Evolutionary conservation across 1,140 invertebrate genomes (phyloP).

Genomic region (Diabrotica virgifera): DNA sequence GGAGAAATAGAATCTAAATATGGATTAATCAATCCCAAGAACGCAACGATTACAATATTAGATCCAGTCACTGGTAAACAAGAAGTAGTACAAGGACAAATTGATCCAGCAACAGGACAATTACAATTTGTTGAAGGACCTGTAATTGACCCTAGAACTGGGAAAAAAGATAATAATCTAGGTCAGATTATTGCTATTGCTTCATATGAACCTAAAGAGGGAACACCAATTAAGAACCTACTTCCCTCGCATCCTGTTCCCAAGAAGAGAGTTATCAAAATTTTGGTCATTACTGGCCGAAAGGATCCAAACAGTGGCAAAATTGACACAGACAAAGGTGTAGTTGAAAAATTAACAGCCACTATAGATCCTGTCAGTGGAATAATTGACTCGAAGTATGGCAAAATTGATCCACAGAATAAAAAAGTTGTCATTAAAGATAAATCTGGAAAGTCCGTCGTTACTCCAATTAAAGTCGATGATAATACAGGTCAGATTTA

Average conservation of each 20-base stretch:
- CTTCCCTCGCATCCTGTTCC: conserved; percentile 51
- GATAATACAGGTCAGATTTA: conserved; percentile 63
- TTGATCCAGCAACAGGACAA: conserved; percentile 64
- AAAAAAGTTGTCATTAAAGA: conserved; percentile 55
- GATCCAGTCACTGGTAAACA: conserved; percentile 54
- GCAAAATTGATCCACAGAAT: conserved; percentile 57
- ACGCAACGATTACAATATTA: conserved; percentile 51
- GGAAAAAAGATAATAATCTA: conserved; percentile 39
- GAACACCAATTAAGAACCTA: conserved; percentile 57
- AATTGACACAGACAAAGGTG: conserved; percentile 55
- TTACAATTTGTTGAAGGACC: conserved; percentile 60
- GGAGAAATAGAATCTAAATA: conserved; percentile 60
- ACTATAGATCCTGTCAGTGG: conserved; percentile 56
- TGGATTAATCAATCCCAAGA: conserved; percentile 56
- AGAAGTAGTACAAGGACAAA: conserved; percentile 53
- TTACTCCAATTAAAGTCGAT: conserved; percentile 57
- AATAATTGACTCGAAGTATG: conserved; percentile 57
- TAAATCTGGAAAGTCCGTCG: conserved; percentile 56
- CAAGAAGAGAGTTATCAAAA: conserved; percentile 46
- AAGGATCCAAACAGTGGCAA: conserved; percentile 57
- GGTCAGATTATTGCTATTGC: conserved; percentile 44
- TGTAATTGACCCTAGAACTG: conserved; percentile 46
- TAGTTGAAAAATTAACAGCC: conserved; percentile 56
- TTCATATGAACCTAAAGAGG: conserved; percentile 48
- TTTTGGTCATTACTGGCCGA: conserved; percentile 57